phyloP scores from a whole-genome alignment of 2,113 vertebrate species.

The Xenotilapia leptura region DNA sequence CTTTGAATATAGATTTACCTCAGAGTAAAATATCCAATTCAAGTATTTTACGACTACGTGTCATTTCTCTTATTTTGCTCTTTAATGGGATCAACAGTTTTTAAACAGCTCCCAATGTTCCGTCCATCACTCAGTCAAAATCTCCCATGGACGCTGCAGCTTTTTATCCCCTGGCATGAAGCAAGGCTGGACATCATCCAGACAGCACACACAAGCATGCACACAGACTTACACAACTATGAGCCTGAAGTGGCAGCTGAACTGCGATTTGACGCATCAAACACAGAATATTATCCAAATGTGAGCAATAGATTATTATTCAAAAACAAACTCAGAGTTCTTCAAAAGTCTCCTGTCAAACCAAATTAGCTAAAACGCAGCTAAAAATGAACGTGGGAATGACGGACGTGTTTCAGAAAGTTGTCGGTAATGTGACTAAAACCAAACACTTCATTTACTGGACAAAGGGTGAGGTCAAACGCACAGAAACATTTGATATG shows the following conservation, averaged over 20 bases:
- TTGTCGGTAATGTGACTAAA: neutral
- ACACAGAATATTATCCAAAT: neutral
- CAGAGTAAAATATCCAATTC: neutral
- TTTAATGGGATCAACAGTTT: neutral
- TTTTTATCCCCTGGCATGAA: neutral
- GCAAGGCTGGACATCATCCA: neutral
- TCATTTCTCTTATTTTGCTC: neutral
- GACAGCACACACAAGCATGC: neutral
- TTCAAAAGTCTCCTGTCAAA: neutral
- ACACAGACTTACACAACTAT: neutral
- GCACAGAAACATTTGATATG: neutral
- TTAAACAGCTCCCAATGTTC: neutral
- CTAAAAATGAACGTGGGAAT: neutral
- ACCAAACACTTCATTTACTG: neutral
- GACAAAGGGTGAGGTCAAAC: fast-evolving
- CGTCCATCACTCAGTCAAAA: neutral
- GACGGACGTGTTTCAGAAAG: neutral
- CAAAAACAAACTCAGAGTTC: neutral
- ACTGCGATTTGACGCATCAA: neutral
- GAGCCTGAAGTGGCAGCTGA: neutral
- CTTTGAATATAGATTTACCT: neutral
- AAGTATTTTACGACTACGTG: neutral
- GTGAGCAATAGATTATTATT: neutral
- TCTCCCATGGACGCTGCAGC: neutral
- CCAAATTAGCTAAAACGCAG: neutral